Conservation (phyloP, 2,113 vertebrate genomes). For the Tragelaphus scriptus region DNA sequence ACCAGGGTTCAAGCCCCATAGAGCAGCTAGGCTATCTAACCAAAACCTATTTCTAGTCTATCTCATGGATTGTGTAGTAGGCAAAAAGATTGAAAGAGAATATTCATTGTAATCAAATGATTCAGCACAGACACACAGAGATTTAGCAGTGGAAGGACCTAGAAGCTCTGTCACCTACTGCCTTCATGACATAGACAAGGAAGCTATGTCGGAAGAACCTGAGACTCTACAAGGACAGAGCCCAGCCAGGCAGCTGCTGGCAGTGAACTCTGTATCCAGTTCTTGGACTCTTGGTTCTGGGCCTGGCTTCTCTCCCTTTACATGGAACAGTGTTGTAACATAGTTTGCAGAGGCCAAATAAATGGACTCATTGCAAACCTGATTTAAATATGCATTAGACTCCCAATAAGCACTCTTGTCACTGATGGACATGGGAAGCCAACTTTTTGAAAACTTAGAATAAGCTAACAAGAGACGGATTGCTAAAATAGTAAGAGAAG, state of each 20-base stretch:
- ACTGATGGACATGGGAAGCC: not conserved
- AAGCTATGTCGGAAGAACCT: not conserved
- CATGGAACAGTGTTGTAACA: not conserved
- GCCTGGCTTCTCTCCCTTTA: not conserved
- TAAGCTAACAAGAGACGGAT: not conserved
- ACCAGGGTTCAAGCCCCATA: not conserved
- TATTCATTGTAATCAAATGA: not conserved
- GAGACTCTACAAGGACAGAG: not conserved
- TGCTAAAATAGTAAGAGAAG: not conserved
- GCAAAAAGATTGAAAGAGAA: not conserved
- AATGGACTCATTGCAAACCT: not conserved
- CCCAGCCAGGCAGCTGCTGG: too few species aligned
- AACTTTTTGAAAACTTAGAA: not conserved
- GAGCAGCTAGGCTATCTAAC: not conserved
- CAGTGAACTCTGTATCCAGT: not conserved
- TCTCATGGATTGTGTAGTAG: not conserved
- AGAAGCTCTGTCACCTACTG: too few species aligned
- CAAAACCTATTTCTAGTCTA: not conserved
- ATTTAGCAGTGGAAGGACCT: not conserved
- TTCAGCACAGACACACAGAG: not conserved
- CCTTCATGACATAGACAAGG: not conserved
- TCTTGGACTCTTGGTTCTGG: not conserved
- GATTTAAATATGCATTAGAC: not conserved
- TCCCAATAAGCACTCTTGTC: not conserved
- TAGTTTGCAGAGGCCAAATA: not conserved